These are phyloP conservation scores for Torymus tubicola DNA, from an alignment of 2,888 invertebrate species.

Conservation along the genomic window DNA sequence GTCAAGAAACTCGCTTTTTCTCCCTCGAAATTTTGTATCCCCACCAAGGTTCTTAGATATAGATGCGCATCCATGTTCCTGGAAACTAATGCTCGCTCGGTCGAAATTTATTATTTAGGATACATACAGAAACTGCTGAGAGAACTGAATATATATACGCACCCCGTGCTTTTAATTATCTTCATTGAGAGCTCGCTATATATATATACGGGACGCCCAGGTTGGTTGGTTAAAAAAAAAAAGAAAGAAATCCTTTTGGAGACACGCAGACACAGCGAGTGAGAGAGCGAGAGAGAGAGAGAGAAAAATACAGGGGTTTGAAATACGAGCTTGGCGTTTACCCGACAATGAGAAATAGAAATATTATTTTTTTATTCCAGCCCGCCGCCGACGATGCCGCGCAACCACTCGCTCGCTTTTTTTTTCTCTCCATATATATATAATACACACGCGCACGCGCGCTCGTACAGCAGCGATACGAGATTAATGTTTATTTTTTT, in stretches of 20 bases:
- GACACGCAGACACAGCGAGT: background rate
- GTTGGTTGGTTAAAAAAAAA: background rate
- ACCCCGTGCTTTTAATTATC: slow-evolving; percentile 44
- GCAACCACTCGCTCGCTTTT: background rate
- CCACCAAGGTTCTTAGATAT: too few relatives aligned
- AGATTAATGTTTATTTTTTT: slow-evolving; percentile 43
- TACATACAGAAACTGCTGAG: background rate
- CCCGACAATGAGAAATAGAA: slow-evolving; percentile 36
- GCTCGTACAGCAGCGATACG: slow-evolving; percentile 15
- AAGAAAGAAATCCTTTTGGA: background rate
- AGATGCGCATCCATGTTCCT: slow-evolving; percentile 1
- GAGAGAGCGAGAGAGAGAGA: background rate
- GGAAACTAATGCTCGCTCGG: slow-evolving; percentile 4
- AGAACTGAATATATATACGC: background rate
- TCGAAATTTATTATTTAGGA: slow-evolving; percentile 6
- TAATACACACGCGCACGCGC: background rate
- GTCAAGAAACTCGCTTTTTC: slow-evolving; percentile 19
- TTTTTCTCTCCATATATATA: slow-evolving; percentile 15
- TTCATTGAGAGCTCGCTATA: slow-evolving; percentile 25
- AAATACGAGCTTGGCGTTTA: slow-evolving; percentile 33
- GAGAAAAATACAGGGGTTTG: slow-evolving; percentile 24
- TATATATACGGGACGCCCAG: too few relatives aligned
- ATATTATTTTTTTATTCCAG: slow-evolving; percentile 39
- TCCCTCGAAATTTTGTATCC: background rate
- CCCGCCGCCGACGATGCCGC: too few relatives aligned